Base-by-base conservation (phyloP, 2,113 vertebrate species). In the Myotis davidii region DNA sequence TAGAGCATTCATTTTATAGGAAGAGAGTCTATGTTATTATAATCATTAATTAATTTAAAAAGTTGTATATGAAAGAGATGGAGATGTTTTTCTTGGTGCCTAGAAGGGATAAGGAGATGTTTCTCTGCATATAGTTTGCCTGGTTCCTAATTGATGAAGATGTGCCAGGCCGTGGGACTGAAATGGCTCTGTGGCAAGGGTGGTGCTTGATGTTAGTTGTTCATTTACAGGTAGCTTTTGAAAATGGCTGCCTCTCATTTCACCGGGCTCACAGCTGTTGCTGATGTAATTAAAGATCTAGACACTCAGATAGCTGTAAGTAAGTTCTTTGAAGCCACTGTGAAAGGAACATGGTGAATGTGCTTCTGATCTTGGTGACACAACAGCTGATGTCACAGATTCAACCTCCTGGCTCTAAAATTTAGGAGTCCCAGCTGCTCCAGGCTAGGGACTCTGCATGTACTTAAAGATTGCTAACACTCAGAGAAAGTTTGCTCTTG, bases 291-390 rank as follows among this genome's bases (percentile, higher is more conserved):
- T 98, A 98, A 98, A 98, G 98, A 98, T 95, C 94, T 98, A 98
- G 98, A 98, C 94, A 97, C 98, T 97, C 98, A 98, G 97, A 98
- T 98, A 98, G 98, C 98, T 98, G 98, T 99, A 98, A 98, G 98
- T 98, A 98, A 97, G 91, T 37, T 48, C 56, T 34, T 18, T 81
- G 96, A 96, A 73, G 69, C 56, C 27, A 27, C 77, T 88, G 42
- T 88, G 92, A 85, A 88, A 70, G 18, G 77, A 92, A 88, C 48
- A 67, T 95, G 69, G 74, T 89, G 95, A 97, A 92, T 97, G 96
- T 94, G 96, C 96, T 96, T 97, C 88, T 95, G 95, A 52, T 56
- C 32, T 67, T 83, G n/a, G 27, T 69, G 83, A 74, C 48, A 78
- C 81, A n/a, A 85, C 82, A 94, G 92, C 87, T 83, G 59, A 34